phyloP scores from a whole-genome alignment of 2,113 vertebrate genomes.

The Lamprotornis superbus region DNA sequence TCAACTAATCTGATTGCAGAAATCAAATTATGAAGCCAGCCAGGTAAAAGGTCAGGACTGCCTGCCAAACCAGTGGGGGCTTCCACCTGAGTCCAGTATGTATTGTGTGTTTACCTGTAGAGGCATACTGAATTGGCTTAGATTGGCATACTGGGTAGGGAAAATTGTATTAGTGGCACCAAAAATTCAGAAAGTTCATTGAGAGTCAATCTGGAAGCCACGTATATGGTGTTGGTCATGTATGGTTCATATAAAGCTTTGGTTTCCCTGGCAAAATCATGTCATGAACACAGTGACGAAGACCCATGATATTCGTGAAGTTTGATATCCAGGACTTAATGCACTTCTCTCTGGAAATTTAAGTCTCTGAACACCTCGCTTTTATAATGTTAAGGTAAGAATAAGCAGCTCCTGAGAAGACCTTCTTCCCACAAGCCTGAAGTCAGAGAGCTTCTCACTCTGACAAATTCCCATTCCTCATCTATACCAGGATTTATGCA shows the following conservation, averaged over 20 bases:
- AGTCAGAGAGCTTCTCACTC: neutral
- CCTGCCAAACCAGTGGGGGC: neutral
- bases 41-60: neutral
- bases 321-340: neutral
- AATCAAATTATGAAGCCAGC: neutral
- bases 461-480: neutral
- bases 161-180: fast-evolving
- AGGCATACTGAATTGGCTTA: neutral
- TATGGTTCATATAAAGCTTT: neutral
- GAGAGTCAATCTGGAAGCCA: neutral
- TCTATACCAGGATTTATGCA: neutral
- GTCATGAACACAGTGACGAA: neutral
- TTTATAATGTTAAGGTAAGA: neutral
- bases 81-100: fast-evolving
- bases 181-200: neutral
- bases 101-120: neutral
- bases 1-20: neutral
- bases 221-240: fast-evolving
- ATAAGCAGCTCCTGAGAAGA: neutral
- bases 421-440: neutral
- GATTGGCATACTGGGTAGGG: fast-evolving
- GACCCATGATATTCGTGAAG: neutral
- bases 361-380: neutral
- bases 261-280: neutral
- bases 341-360: neutral